Conservation (phyloP, 2,113 vertebrate species). For the Zapus hudsonius region DNA sequence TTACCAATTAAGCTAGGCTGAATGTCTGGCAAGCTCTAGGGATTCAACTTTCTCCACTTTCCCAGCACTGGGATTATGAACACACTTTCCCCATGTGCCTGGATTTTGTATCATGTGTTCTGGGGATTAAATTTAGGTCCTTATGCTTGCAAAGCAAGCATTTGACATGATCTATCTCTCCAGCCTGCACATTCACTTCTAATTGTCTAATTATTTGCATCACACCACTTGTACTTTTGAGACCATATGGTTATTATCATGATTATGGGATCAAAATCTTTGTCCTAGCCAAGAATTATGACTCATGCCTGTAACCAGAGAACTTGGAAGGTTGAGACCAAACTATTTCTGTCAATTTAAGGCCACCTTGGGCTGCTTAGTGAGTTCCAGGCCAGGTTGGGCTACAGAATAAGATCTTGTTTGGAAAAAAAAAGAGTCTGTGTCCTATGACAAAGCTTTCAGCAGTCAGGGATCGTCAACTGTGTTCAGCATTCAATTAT, state of each 20-base stretch:
- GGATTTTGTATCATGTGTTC: no score
- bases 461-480: neutral
- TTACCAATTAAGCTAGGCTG: no score
- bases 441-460: neutral
- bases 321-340: neutral
- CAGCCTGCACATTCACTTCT: no score
- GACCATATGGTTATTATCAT: neutral
- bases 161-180: no score
- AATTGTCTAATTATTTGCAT: no score
- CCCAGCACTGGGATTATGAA: no score
- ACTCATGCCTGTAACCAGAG: neutral
- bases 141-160: no score
- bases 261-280: neutral
- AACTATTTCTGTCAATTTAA: neutral
- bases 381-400: neutral
- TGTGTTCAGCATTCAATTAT: neutral
- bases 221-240: neutral
- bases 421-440: neutral
- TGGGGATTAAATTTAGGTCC: no score
- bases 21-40: no score
- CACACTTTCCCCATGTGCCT: no score
- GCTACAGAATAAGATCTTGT: neutral
- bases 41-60: no score
- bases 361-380: no score
- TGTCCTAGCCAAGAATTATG: neutral